phyloP scores from a whole-genome alignment of 1,140 invertebrate genomes.

The Diabrotica virgifera region DNA sequence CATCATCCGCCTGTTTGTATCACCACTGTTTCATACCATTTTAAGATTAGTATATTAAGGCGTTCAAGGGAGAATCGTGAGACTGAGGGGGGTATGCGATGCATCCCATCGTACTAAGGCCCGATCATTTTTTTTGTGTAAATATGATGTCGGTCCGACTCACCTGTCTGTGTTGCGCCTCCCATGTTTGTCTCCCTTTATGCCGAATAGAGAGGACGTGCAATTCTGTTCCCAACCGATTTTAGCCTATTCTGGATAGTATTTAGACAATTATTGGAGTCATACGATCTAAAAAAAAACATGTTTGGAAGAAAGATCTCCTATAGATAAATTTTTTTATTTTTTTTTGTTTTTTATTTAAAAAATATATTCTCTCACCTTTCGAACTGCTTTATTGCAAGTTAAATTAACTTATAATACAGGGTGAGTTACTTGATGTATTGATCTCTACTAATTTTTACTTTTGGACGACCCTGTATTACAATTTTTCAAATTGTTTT shows the following conservation, averaged over 20 bases:
- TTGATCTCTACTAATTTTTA: too few relatives aligned
- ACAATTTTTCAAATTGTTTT: too few relatives aligned
- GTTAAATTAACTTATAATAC: too few relatives aligned
- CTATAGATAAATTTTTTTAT: too few relatives aligned
- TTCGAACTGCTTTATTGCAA: too few relatives aligned
- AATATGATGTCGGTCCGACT: slow-evolving; percentile 24
- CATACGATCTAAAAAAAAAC: not conserved
- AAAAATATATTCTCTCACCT: too few relatives aligned
- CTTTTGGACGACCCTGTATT: too few relatives aligned
- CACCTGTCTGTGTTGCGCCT: slow-evolving; percentile 32
- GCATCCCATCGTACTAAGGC: slow-evolving; percentile 38
- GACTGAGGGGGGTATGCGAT: slow-evolving; percentile 41
- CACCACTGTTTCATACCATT: slow-evolving; percentile 32
- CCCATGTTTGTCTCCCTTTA: slow-evolving; percentile 34
- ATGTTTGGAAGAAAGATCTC: too few relatives aligned
- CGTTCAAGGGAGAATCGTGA: slow-evolving; percentile 36
- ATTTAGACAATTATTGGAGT: slow-evolving; percentile 3
- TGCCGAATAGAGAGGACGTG: slow-evolving; percentile 35
- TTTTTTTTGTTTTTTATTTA: too few relatives aligned
- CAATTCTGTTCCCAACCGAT: slow-evolving; percentile 37
- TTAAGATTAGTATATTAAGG: slow-evolving; percentile 26
- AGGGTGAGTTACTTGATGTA: too few relatives aligned
- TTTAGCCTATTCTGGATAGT: slow-evolving; percentile 14
- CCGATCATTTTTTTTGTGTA: slow-evolving; percentile 8
- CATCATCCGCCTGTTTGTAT: slow-evolving; percentile 33